Conservation (phyloP, 2,888 invertebrate genomes). For the Tetragnatha montana region DNA sequence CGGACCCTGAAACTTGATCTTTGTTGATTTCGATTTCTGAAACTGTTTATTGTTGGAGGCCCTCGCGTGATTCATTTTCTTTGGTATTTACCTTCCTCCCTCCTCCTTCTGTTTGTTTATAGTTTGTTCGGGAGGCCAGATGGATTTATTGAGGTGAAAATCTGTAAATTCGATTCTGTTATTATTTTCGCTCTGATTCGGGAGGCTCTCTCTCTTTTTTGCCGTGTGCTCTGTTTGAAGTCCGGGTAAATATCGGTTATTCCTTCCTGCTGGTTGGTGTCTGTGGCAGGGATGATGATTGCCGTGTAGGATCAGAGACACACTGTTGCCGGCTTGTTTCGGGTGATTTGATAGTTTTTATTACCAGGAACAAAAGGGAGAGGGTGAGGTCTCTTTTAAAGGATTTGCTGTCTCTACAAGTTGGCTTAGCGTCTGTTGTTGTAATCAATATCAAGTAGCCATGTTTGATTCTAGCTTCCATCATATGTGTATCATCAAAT, state of each 20-base stretch:
- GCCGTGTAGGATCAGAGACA: not conserved
- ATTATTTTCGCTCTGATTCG: not conserved
- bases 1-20: slow-evolving; percentile 69
- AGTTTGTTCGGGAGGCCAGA: slow-evolving; percentile 47
- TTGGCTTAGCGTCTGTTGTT: too few species aligned
- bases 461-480: too few species aligned
- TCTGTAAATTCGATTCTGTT: slow-evolving; percentile 65
- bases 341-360: slow-evolving; percentile 5
- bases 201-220: slow-evolving; percentile 8
- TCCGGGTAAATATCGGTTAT: not conserved
- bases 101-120: slow-evolving; percentile 44
- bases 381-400: not conserved
- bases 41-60: slow-evolving; percentile 68
- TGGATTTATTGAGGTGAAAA: slow-evolving; percentile 68
- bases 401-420: not conserved
- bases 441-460: too few species aligned
- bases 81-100: slow-evolving; percentile 41
- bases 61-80: slow-evolving; percentile 70
- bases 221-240: not conserved
- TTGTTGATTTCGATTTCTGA: slow-evolving; percentile 71
- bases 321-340: slow-evolving; percentile 8
- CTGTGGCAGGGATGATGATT: slow-evolving; percentile 1
- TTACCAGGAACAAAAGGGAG: not conserved
- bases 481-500: too few species aligned
- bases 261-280: not conserved